These are phyloP conservation scores for Callimico goeldii DNA, from an alignment of 2,797 vertebrate genomes.

Conservation along the genomic window DNA sequence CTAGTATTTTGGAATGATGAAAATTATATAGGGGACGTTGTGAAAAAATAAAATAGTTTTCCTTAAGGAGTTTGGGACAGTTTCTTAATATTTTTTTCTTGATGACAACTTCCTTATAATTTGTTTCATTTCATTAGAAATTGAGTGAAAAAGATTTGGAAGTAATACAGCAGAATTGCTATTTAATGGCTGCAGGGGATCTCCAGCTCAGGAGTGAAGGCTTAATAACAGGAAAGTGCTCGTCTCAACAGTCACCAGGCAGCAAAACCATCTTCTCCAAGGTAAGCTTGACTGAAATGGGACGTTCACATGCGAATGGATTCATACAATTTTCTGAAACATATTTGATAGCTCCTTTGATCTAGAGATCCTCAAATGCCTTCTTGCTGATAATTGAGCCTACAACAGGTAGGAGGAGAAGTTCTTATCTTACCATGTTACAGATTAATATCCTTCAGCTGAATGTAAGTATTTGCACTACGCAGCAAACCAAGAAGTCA, in stretches of 20 bases:
- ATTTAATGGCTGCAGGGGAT: constrained; percentile 89
- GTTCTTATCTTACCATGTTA: background rate
- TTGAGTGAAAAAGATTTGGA: constrained; percentile 92
- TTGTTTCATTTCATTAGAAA: constrained; percentile 85
- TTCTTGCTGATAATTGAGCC: background rate
- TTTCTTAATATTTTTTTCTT: constrained; percentile 51
- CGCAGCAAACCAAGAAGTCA: background rate
- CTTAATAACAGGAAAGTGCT: constrained; percentile 89
- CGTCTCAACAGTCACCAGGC: constrained; percentile 88
- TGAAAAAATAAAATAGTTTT: constrained; percentile 40
- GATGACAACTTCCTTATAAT: background rate
- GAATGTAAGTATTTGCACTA: background rate
- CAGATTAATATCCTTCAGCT: background rate
- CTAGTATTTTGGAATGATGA: background rate
- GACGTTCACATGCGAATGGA: background rate
- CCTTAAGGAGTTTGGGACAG: constrained; percentile 23
- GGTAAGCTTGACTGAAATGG: constrained; percentile 81
- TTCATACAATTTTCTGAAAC: background rate
- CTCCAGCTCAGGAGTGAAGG: constrained; percentile 89
- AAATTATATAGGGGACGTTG: constrained; percentile 25
- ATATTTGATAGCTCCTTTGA: background rate
- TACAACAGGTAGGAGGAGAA: background rate
- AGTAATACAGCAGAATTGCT: constrained; percentile 89
- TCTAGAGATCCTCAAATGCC: background rate
- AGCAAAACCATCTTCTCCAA: constrained; percentile 90